phyloP scores from a whole-genome alignment of 2,888 invertebrate genomes.

The Polydrusus pterygomalis region DNA sequence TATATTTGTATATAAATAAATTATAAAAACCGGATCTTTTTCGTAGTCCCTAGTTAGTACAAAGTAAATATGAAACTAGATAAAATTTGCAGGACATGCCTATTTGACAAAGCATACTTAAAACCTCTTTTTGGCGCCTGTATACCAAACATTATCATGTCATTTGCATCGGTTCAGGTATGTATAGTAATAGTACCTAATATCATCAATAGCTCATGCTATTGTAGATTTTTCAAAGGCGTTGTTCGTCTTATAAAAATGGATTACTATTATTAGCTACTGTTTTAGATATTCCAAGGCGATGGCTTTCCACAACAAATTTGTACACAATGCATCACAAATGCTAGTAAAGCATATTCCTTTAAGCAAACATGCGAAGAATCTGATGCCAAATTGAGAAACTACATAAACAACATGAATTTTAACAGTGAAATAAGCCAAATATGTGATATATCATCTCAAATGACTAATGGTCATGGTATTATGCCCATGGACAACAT shows the following conservation, averaged over 20 bases:
- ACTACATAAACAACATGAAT: constrained; percentile 65
- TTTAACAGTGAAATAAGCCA: constrained; percentile 46
- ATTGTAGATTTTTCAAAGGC: too few species aligned
- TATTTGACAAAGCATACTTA: constrained; percentile 68
- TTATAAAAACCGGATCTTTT: too few species aligned
- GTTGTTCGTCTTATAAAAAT: background rate
- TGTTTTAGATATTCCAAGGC: constrained; percentile 67
- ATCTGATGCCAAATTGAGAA: constrained; percentile 67
- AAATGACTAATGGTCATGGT: constrained; percentile 57
- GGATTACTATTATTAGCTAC: background rate
- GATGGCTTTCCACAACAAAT: constrained; percentile 70
- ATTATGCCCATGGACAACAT: constrained; percentile 42
- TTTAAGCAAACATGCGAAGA: constrained; percentile 71
- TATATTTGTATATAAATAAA: background rate
- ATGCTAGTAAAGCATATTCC: constrained; percentile 67
- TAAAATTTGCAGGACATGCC: constrained; percentile 69
- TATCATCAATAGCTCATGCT: too few species aligned
- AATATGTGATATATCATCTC: constrained; percentile 59
- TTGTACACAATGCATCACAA: constrained; percentile 69
- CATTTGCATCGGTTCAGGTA: constrained; percentile 69
- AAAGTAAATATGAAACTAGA: constrained; percentile 66
- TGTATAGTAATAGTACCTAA: constrained; percentile 10
- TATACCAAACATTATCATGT: constrained; percentile 70
- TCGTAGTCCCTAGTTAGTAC: background rate
- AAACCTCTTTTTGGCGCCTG: constrained; percentile 69